phyloP scores from a whole-genome alignment of 1,140 invertebrate species.

The Camponotus pennsylvanicus region DNA sequence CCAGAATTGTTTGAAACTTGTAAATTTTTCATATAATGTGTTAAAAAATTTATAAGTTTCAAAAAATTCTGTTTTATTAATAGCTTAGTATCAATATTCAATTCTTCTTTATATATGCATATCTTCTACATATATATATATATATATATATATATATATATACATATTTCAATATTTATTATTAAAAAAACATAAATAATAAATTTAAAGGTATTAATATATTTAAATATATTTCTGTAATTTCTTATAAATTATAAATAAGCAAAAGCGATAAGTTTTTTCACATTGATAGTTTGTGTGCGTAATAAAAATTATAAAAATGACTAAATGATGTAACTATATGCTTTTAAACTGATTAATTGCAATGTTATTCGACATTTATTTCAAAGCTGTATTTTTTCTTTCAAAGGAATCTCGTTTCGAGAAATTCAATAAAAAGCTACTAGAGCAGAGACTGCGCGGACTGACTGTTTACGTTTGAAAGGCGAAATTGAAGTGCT shows the following conservation, averaged over 20 bases:
- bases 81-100: too few relatives aligned
- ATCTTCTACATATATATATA: neutral
- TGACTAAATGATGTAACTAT: slow-evolving; percentile 8
- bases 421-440: slow-evolving; percentile 55
- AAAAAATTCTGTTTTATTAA: too few relatives aligned
- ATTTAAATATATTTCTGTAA: too few relatives aligned
- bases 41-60: too few relatives aligned
- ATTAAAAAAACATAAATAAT: too few relatives aligned
- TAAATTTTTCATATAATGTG: too few relatives aligned
- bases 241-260: slow-evolving; percentile 12
- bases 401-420: slow-evolving; percentile 48
- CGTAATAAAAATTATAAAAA: neutral
- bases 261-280: slow-evolving; percentile 14
- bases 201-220: neutral
- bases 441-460: neutral
- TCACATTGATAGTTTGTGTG: neutral
- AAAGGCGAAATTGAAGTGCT: slow-evolving; percentile 55
- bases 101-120: neutral
- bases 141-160: too few relatives aligned
- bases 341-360: slow-evolving; percentile 27
- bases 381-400: slow-evolving; percentile 38
- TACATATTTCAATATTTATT: too few relatives aligned
- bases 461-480: slow-evolving; percentile 42
- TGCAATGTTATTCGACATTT: neutral
- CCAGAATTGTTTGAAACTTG: neutral